Percentiles rank a stretch among this genome's conserved stretches.
phyloP scores from a whole-genome alignment of 2,113 vertebrate genomes.

The Rhagologus leucostigma region DNA sequence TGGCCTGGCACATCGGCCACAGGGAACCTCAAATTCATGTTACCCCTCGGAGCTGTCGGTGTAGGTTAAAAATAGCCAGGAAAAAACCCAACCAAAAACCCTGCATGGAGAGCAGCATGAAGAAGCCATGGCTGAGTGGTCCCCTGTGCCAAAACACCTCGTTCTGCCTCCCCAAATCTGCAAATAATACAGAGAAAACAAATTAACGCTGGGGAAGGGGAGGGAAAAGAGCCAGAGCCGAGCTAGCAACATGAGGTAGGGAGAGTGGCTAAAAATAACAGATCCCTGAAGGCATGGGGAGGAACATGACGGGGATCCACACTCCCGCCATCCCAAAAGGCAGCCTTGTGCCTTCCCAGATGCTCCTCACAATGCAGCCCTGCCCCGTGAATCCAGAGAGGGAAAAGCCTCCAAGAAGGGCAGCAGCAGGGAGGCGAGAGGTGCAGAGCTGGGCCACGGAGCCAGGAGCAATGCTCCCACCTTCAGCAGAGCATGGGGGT shows the following conservation, averaged over 20 bases:
- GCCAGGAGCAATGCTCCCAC: not conserved
- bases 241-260: not conserved
- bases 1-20: accelerated
- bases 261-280: conserved; percentile 17
- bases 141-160: not conserved
- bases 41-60: accelerated
- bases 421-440: accelerated
- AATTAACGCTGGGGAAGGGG: not conserved
- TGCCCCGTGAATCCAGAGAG: not conserved
- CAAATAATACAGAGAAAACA: conserved; percentile 1
- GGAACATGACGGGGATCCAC: not conserved
- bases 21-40: not conserved
- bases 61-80: not conserved
- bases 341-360: not conserved
- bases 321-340: not conserved
- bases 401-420: not conserved
- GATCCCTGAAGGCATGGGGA: not conserved
- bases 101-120: not conserved
- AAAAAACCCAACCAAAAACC: not conserved
- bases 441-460: accelerated
- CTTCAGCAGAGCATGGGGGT: not conserved
- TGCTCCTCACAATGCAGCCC: not conserved
- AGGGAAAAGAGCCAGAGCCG: not conserved
- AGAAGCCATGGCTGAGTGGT: not conserved
- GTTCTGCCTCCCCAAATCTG: not conserved